Percentiles rank a stretch among this genome's conserved stretches.
Conservation (phyloP, 2,113 vertebrate genomes). For the Struthio camelus region DNA sequence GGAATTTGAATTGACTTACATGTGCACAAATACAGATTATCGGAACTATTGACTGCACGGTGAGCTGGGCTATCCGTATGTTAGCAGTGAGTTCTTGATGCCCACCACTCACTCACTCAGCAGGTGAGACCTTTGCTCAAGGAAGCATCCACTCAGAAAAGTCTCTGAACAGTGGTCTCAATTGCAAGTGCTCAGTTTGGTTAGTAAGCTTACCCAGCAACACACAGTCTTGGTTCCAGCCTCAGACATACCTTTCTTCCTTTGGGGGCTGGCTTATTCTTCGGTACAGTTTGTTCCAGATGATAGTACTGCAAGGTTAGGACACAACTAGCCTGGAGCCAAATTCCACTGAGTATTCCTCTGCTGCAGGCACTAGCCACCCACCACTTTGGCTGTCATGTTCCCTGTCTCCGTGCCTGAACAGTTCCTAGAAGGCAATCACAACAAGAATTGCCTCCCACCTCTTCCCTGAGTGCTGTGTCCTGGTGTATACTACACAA, state of each 20-base stretch:
- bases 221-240: not conserved
- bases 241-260: not conserved
- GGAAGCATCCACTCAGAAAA: not conserved
- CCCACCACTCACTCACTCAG: not conserved
- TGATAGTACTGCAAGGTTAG: not conserved
- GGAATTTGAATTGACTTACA: not conserved
- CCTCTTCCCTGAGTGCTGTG: not conserved
- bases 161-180: not conserved
- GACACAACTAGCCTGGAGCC: not conserved
- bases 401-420: not conserved
- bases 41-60: not conserved
- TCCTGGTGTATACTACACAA: not conserved
- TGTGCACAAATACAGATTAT: not conserved
- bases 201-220: not conserved
- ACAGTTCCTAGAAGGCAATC: not conserved
- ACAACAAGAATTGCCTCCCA: not conserved
- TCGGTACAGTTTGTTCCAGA: not conserved
- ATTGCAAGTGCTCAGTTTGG: not conserved
- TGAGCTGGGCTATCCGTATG: fast-evolving
- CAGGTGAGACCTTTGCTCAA: not conserved
- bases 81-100: not conserved
- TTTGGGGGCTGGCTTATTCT: not conserved
- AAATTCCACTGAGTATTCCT: not conserved
- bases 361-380: not conserved
- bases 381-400: not conserved